Evolutionary conservation across 2,888 invertebrate species (phyloP).

Genomic region (Tetranychus truncatus): DNA sequence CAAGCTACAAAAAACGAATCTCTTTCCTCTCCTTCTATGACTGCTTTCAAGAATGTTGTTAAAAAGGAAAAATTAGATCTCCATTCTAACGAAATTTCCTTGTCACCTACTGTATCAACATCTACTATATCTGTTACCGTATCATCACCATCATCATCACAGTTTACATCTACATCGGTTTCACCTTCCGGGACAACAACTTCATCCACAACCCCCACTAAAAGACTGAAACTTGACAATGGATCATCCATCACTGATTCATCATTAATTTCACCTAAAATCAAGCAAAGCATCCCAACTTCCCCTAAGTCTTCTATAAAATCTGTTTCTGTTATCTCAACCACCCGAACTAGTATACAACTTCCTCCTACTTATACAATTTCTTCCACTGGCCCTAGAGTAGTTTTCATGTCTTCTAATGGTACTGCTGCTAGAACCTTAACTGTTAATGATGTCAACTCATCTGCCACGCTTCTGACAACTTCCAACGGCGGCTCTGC

Average conservation of each 20-base stretch:
- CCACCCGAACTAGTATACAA: neutral
- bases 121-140: too few relatives aligned
- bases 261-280: neutral
- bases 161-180: neutral
- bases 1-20: slow-evolving; percentile 44
- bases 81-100: neutral
- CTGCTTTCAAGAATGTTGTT: neutral
- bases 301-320: neutral
- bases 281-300: neutral
- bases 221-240: neutral
- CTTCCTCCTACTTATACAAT: neutral
- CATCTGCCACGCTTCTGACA: neutral
- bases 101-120: neutral
- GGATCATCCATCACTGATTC: neutral
- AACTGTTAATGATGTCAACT: neutral
- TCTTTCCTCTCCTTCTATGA: neutral
- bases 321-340: neutral
- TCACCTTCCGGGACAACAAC: neutral
- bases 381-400: neutral
- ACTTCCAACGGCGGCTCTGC: neutral
- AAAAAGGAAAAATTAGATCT: neutral
- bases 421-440: neutral
- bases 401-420: slow-evolving; percentile 4
- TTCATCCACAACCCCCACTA: neutral
- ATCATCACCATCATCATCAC: too few relatives aligned